Percentiles rank a stretch among this genome's conserved stretches.
phyloP scores from a whole-genome alignment of 2,888 invertebrate genomes.

The Caenorhabditis sp. region DNA sequence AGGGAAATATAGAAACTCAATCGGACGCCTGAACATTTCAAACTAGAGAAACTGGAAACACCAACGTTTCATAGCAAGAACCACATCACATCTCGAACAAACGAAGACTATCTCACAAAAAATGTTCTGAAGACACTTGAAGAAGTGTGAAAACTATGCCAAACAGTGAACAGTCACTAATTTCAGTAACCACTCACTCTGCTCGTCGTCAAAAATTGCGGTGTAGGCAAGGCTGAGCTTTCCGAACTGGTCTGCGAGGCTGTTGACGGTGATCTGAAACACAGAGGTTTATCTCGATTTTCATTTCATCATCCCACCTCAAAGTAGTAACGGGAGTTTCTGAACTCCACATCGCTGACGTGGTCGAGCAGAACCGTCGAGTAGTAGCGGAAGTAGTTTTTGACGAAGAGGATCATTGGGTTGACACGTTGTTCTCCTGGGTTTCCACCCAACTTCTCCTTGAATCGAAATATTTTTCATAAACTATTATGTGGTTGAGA shows the following conservation, averaged over 20 bases:
- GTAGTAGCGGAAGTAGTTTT: constrained; percentile 40
- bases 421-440: not conserved
- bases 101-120: too few relatives aligned
- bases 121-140: too few relatives aligned
- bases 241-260: not conserved
- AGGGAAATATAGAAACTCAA: too few relatives aligned
- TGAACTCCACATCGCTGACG: constrained; percentile 17
- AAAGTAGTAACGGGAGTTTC: not conserved
- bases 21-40: too few relatives aligned
- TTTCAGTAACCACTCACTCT: constrained; percentile 24
- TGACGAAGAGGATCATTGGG: constrained; percentile 18
- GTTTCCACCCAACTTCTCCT: constrained; percentile 15
- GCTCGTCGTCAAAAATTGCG: constrained; percentile 34
- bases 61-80: too few relatives aligned
- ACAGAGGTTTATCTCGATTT: not conserved
- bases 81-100: too few relatives aligned
- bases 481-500: not conserved
- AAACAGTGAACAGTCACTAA: too few relatives aligned
- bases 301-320: not conserved
- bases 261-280: not conserved
- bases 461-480: not conserved
- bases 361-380: constrained; percentile 24
- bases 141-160: too few relatives aligned
- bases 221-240: constrained; percentile 17
- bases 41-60: too few relatives aligned